Conservation (phyloP, 2,797 vertebrate species). For the Ibycter americanus region DNA sequence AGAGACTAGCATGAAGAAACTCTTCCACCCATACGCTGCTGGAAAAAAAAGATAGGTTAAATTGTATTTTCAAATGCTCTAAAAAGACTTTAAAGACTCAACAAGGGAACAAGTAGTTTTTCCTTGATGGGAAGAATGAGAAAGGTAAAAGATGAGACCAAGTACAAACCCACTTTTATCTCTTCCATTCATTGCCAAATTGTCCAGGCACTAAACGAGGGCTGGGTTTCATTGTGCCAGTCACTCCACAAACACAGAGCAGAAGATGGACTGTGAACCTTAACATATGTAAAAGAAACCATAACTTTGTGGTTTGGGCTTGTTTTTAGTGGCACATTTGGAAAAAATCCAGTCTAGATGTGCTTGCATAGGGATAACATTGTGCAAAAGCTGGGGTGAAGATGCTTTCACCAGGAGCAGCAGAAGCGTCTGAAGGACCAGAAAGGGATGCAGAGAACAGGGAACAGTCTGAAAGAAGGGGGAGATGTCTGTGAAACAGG, state of each 20-base stretch:
- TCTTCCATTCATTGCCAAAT: neutral
- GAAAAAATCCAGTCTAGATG: neutral
- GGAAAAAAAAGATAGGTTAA: neutral
- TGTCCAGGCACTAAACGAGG: neutral
- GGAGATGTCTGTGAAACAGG: neutral
- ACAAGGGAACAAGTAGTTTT: neutral
- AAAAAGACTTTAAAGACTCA: neutral
- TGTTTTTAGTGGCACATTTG: neutral
- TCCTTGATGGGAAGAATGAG: neutral
- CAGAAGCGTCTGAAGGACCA: neutral
- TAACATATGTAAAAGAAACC: neutral
- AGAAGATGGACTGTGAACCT: neutral
- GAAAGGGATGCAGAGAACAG: neutral
- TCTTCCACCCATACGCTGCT: neutral
- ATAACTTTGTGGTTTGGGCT: neutral
- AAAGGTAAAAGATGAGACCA: neutral
- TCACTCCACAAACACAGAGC: neutral
- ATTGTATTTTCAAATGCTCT: neutral
- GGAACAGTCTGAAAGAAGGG: neutral
- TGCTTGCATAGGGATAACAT: fast-evolving
- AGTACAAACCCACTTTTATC: neutral
- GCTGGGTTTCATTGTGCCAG: neutral
- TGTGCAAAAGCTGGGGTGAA: neutral
- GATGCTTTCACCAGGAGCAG: neutral
- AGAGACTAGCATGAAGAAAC: fast-evolving